Base-by-base conservation (phyloP, 2,113 vertebrate species). In the Lepus timidus region DNA sequence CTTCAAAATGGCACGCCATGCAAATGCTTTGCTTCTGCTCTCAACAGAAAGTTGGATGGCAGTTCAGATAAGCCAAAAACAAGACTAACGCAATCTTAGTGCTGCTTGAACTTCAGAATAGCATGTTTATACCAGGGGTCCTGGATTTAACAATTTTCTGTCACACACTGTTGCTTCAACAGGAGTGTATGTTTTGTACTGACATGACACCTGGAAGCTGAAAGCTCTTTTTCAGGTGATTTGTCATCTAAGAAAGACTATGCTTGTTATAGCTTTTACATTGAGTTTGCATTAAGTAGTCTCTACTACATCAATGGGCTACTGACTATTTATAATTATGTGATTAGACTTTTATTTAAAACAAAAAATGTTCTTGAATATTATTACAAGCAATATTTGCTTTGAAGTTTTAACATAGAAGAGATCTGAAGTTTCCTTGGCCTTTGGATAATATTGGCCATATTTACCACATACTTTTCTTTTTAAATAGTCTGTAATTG, bases 401-500 rank as follows among this genome's bases (percentile, higher is more conserved):
- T 85, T 92, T 91, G 55, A 93, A 87, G 22, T 93, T 80, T 94
- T 89, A 74, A 88, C 25, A 78, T 2, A 85, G 22, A 92, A 74
- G 61, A 83, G 1, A 36, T 27, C 44, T 84, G 39, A 91, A 9
- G 61, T 88, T 94, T 73, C 20, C 82, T 3, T 51, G 73, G 49
- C 19, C 11, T 96, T 44, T 81, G n/a, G 71, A 80, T 78, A 92
- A 89, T 39, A 19, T 16, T 81, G 68, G 27, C 78, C 79, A 71
- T 88, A 93, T 7, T 74, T 83, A 61, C 13, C 3, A 33, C 70
- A 88, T 44, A 85, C 78, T 91, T 94, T 91, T 96, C 65, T 75
- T 93, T 79, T 94, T 86, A 88, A 84, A 79, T 82, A 70, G 88
- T 90, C 33, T 92, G 23, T 62, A 91, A 76, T 80, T 93, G 91